phyloP scores from a whole-genome alignment of 2,888 invertebrate species.

The Eucriotettix oculatus region DNA sequence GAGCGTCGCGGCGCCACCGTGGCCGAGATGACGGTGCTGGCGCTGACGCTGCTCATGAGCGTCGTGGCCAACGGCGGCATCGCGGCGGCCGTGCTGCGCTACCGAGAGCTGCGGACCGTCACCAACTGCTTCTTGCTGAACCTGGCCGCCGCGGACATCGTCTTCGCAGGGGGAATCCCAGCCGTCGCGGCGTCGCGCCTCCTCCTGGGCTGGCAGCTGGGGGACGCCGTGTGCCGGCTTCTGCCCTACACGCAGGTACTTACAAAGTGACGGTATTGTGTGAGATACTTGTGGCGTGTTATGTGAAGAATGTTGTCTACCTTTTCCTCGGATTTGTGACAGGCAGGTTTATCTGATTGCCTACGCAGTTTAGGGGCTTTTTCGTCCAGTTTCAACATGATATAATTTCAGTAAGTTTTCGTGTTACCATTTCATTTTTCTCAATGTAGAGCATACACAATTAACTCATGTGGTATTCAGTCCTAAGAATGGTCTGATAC shows the following conservation, averaged over 20 bases:
- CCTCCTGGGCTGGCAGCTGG: constrained; percentile 31
- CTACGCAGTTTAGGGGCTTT: too few species aligned
- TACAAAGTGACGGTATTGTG: too few species aligned
- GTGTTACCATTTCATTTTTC: too few species aligned
- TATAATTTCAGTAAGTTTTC: too few species aligned
- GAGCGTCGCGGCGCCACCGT: constrained; percentile 23
- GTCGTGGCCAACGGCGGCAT: constrained; percentile 35
- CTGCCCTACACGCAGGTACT: constrained; percentile 38
- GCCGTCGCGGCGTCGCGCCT: constrained; percentile 33
- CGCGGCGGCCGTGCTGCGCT: constrained; percentile 29
- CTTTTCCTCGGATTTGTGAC: too few species aligned
- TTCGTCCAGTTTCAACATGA: too few species aligned
- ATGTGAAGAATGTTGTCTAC: too few species aligned
- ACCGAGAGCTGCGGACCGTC: constrained; percentile 35
- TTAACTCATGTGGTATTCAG: too few species aligned
- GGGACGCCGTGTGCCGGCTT: constrained; percentile 31
- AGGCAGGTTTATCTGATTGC: too few species aligned
- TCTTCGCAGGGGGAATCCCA: constrained; percentile 36
- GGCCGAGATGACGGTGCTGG: constrained; percentile 27
- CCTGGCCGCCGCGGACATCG: constrained; percentile 45
- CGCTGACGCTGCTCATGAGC: constrained; percentile 28
- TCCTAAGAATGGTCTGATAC: too few species aligned
- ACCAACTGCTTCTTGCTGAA: constrained; percentile 39
- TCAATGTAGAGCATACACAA: too few species aligned
- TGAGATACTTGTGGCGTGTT: background rate